Conservation (phyloP, 1,140 invertebrate species). For the Drosophila rhopaloa region DNA sequence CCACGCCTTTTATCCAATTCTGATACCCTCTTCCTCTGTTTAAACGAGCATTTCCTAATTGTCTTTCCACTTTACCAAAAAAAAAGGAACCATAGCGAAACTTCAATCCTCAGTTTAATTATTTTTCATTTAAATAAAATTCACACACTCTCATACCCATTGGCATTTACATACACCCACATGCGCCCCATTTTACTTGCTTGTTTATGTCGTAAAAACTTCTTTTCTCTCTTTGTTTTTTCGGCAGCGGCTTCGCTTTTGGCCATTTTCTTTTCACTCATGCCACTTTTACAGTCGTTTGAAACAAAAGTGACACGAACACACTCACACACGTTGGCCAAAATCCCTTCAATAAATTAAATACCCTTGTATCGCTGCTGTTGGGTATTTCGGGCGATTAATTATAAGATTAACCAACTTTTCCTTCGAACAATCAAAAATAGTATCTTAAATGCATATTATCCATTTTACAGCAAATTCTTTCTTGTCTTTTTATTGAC, state of each 20-base stretch:
- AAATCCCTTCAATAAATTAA: not conserved
- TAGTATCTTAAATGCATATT: too few species aligned
- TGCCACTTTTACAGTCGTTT: slow-evolving; percentile 50
- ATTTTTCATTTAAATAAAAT: slow-evolving; percentile 77
- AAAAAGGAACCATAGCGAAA: slow-evolving; percentile 32
- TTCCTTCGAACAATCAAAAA: too few species aligned
- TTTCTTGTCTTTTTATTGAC: too few species aligned
- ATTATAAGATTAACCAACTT: too few species aligned
- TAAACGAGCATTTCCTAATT: slow-evolving; percentile 77
- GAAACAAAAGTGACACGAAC: slow-evolving; percentile 54
- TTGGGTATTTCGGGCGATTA: not conserved
- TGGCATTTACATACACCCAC: slow-evolving; percentile 13
- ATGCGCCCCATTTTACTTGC: slow-evolving; percentile 8
- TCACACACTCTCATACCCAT: slow-evolving; percentile 36
- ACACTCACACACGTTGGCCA: slow-evolving; percentile 2
- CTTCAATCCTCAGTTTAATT: slow-evolving; percentile 77
- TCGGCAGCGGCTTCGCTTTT: slow-evolving; percentile 40
- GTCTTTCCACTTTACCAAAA: slow-evolving; percentile 53
- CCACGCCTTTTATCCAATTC: not conserved
- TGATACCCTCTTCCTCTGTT: not conserved
- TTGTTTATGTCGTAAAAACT: slow-evolving; percentile 64
- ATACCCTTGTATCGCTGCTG: slow-evolving; percentile 15
- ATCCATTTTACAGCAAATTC: too few species aligned
- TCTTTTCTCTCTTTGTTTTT: slow-evolving; percentile 40
- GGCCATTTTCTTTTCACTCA: slow-evolving; percentile 55